A percentile compares a stretch with the other conserved stretches of the same genome.
Evolutionary conservation across 2,113 vertebrate species (phyloP).

Genomic region (Onychorhynchus coronatus): DNA sequence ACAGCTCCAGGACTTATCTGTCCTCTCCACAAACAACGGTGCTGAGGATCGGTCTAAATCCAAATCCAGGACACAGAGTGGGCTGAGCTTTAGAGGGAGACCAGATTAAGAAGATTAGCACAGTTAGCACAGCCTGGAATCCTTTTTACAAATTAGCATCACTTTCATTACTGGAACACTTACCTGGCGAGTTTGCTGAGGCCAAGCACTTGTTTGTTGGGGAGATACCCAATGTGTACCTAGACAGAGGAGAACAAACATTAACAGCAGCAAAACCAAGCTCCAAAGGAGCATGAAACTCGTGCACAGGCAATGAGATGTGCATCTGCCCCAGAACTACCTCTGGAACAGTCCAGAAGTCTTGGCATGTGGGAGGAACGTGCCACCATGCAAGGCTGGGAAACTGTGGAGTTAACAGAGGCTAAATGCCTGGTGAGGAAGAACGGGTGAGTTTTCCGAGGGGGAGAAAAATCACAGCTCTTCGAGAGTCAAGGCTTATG

Average conservation of each 20-base stretch:
- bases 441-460: neutral
- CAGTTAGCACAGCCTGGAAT: conserved; percentile 23
- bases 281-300: neutral
- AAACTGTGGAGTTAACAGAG: neutral
- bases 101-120: conserved; percentile 35
- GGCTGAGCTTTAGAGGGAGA: neutral
- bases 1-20: neutral
- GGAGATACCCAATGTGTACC: conserved; percentile 98
- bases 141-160: conserved; percentile 11
- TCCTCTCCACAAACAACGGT: neutral
- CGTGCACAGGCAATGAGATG: conserved; percentile 18
- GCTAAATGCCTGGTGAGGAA: neutral
- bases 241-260: conserved; percentile 51
- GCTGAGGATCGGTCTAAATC: neutral
- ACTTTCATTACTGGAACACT: conserved; percentile 50
- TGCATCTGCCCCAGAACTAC: neutral
- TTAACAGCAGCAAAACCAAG: neutral
- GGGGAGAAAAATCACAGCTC: neutral
- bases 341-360: neutral
- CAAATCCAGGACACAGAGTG: conserved; percentile 16
- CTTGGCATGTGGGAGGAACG: neutral
- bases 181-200: conserved; percentile 98
- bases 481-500: neutral
- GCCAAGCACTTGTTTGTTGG: conserved; percentile 96
- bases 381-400: conserved; percentile 7